Evolutionary conservation across 2,888 invertebrate species (phyloP).

Genomic region (Parasteatoda lunata): DNA sequence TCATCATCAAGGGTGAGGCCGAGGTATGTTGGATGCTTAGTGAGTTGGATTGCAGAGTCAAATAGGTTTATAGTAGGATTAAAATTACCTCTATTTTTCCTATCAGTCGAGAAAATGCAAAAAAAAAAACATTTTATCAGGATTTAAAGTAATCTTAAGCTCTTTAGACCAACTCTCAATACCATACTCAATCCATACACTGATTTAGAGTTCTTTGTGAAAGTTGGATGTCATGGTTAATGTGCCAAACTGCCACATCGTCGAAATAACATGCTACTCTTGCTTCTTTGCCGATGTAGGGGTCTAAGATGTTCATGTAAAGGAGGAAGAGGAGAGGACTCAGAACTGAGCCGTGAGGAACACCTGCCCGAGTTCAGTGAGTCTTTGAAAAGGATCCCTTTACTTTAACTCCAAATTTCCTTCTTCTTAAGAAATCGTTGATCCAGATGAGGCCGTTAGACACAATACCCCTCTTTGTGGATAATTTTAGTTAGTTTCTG

Average conservation of each 20-base stretch:
- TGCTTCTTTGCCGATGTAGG: not conserved
- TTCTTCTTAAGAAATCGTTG: not conserved
- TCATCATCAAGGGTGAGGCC: too few relatives aligned
- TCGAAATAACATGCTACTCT: not conserved
- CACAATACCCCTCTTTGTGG: not conserved
- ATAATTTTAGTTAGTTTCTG: not conserved
- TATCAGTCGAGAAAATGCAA: constrained; percentile 11
- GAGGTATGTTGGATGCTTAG: not conserved
- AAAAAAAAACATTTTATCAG: constrained; percentile 3
- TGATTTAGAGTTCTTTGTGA: not conserved
- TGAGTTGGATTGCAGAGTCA: constrained; percentile 4
- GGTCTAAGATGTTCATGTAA: not conserved
- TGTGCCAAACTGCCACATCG: not conserved
- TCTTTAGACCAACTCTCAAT: not conserved
- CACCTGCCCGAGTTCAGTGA: not conserved
- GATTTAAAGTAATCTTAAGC: constrained; percentile 6
- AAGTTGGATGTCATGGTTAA: not conserved
- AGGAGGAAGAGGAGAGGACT: not conserved
- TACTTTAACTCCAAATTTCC: not conserved
- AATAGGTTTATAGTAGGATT: not conserved
- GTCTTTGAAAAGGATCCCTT: not conserved
- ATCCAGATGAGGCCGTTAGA: not conserved
- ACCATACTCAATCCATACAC: not conserved
- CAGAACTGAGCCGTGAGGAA: not conserved
- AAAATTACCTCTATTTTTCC: not conserved